A percentile compares a stretch with the other conserved stretches of the same genome.
Conservation (phyloP, 2,113 vertebrate genomes). For the Uropsilus gracilis region DNA sequence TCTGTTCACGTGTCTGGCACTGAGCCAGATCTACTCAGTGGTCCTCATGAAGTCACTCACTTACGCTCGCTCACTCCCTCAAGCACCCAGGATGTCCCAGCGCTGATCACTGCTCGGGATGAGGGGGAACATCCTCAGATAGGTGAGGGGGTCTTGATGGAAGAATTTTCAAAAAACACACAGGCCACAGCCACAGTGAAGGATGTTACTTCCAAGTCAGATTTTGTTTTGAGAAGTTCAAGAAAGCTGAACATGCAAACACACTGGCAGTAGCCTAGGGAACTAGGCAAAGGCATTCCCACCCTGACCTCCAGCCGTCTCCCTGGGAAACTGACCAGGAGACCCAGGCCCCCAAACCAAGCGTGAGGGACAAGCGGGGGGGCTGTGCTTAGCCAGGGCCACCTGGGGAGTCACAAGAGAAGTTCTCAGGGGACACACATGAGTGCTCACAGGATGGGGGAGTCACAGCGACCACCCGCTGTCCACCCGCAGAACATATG, state of each 20-base stretch:
- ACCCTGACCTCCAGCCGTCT: not conserved
- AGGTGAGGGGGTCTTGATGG: not conserved
- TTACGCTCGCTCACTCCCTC: not conserved
- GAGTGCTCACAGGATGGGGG: accelerated
- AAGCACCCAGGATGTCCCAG: not conserved
- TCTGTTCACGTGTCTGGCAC: accelerated
- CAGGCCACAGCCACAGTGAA: not conserved
- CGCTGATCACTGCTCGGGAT: accelerated
- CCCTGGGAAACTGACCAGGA: not conserved
- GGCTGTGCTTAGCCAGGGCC: not conserved
- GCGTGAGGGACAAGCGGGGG: not conserved
- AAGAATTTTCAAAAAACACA: not conserved
- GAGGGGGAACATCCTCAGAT: accelerated
- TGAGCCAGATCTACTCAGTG: not conserved
- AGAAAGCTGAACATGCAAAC: not conserved
- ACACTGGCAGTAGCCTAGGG: not conserved
- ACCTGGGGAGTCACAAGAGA: not conserved
- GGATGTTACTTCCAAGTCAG: not conserved
- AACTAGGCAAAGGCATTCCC: not conserved
- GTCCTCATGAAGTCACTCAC: not conserved
- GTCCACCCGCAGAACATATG: not conserved
- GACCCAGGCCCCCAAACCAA: not conserved
- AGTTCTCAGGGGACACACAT: not conserved
- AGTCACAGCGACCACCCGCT: not conserved
- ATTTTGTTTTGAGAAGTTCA: not conserved